These are phyloP conservation scores for Napeogenes inachia DNA, from an alignment of 2,888 invertebrate genomes.

Conservation along the genomic window DNA sequence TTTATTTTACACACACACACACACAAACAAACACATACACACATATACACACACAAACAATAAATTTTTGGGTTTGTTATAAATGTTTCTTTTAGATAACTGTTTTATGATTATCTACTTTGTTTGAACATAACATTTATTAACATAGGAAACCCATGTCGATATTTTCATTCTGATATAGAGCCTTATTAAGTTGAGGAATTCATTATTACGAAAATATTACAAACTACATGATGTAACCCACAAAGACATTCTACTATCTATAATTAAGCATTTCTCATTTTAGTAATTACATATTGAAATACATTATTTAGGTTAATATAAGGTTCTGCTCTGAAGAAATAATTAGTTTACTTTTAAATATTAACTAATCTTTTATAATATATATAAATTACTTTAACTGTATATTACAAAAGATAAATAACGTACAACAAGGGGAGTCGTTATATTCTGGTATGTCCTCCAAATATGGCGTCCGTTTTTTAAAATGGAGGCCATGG, in stretches of 20 bases:
- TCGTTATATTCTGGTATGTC: neutral
- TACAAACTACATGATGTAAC: neutral
- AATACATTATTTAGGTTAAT: neutral
- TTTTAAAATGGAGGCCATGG: neutral
- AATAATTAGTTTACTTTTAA: no score
- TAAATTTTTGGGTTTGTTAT: no score
- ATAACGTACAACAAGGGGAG: neutral
- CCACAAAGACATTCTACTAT: conserved; percentile 1
- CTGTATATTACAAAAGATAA: neutral
- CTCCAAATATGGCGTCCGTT: neutral
- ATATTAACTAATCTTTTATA: no score
- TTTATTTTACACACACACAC: neutral
- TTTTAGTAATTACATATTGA: neutral
- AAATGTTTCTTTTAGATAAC: no score
- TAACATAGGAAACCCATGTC: no score
- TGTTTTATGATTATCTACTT: no score
- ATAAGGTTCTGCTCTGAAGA: neutral
- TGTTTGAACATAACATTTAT: no score
- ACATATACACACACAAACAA: no score
- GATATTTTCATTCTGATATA: no score
- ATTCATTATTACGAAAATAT: neutral
- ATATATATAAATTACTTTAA: neutral
- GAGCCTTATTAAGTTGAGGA: neutral
- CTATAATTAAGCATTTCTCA: neutral
- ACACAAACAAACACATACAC: no score